Percentiles rank a stretch among this genome's conserved stretches.
These are phyloP conservation scores for Carettochelys insculpta DNA, from an alignment of 2,113 vertebrate genomes.

Conservation along the genomic window DNA sequence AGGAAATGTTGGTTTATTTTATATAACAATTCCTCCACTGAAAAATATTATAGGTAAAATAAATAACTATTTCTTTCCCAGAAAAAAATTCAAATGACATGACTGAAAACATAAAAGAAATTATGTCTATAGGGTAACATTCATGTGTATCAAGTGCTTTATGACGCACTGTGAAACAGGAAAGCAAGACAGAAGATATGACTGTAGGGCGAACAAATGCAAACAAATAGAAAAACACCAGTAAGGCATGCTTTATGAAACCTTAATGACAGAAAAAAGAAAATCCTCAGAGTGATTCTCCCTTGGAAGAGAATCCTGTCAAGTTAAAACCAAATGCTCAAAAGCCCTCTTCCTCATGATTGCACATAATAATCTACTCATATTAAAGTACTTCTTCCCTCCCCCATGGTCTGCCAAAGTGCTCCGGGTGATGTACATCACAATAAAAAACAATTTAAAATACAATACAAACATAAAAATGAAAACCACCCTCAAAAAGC, in stretches of 20 bases:
- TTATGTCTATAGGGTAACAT: conserved; percentile 25
- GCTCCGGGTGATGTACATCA: conserved; percentile 59
- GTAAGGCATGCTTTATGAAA: conserved; percentile 53
- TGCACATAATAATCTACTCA: conserved; percentile 64
- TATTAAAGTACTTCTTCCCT: conserved; percentile 38
- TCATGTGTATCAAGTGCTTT: conserved; percentile 49
- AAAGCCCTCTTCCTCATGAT: conserved; percentile 64
- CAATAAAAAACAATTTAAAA: conserved; percentile 62
- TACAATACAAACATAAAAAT: conserved; percentile 28
- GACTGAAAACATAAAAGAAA: conserved; percentile 46
- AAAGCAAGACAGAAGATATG: conserved; percentile 36
- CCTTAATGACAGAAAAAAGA: conserved; percentile 60
- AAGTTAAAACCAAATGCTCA: conserved; percentile 70
- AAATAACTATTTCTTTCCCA: conserved; percentile 38
- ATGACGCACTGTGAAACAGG: conserved; percentile 62
- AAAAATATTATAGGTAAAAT: neutral
- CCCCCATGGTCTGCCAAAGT: conserved; percentile 47
- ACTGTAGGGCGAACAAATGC: neutral
- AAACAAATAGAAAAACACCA: conserved; percentile 27
- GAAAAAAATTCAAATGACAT: conserved; percentile 30
- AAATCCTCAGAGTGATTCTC: conserved; percentile 57
- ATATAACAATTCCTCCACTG: conserved; percentile 28
- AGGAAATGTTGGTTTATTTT: conserved; percentile 54
- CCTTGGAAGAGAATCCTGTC: conserved; percentile 62
- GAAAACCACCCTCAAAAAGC: conserved; percentile 63